These are phyloP conservation scores for Gallinago undulata DNA, from an alignment of 2,113 vertebrate genomes.

Conservation along the genomic window DNA sequence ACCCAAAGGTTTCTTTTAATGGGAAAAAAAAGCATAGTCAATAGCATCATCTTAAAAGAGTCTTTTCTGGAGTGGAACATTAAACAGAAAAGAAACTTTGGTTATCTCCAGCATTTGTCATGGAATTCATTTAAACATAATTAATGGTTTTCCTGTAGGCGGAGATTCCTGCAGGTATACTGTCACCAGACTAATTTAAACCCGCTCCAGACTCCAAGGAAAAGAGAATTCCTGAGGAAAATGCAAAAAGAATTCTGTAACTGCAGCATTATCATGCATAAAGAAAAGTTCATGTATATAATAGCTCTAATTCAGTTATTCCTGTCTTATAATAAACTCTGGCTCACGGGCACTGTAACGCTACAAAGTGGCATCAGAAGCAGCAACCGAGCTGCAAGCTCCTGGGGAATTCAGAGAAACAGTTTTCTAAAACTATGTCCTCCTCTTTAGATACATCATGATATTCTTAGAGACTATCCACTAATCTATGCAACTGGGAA, in stretches of 20 bases:
- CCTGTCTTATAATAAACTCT: not conserved
- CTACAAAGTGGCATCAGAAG: not conserved
- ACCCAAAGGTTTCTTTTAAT: not conserved
- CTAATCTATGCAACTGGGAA: constrained; percentile 45
- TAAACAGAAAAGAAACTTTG: not conserved
- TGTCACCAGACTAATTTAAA: constrained; percentile 24
- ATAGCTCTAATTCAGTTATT: not conserved
- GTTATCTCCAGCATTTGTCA: not conserved
- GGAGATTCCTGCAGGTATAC: constrained; percentile 1
- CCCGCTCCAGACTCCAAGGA: not conserved
- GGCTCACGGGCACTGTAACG: not conserved
- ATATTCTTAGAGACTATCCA: constrained; percentile 20
- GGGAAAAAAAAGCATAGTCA: not conserved
- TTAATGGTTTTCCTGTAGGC: constrained; percentile 18
- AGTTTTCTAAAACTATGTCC: constrained; percentile 16
- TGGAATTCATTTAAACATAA: constrained; percentile 38
- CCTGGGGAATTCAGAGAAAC: not conserved
- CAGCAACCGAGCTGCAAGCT: not conserved
- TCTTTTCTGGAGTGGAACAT: not conserved
- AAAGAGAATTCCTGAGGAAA: constrained; percentile 36
- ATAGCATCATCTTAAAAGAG: not conserved
- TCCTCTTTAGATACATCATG: constrained; percentile 7
- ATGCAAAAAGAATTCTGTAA: not conserved
- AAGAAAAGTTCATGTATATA: not conserved
- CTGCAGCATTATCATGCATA: not conserved